phyloP scores from a whole-genome alignment of 2,797 vertebrate genomes.

The Neosalanx taihuensis region DNA sequence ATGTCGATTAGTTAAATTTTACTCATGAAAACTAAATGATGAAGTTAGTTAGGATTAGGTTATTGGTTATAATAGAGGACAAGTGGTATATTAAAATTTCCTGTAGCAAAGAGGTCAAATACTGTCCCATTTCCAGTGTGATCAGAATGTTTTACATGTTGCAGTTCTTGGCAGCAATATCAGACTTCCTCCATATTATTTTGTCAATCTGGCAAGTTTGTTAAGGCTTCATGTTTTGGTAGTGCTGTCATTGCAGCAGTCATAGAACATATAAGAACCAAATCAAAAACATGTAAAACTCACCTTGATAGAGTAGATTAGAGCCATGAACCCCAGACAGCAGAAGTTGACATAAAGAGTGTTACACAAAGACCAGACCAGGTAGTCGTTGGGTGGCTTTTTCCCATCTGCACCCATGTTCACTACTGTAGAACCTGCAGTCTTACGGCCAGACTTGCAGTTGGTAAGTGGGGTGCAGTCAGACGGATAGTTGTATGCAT shows the following conservation, averaged over 20 bases:
- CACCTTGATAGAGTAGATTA: conserved; percentile 84
- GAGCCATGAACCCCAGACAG: conserved; percentile 82
- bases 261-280: neutral
- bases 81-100: too few relatives aligned
- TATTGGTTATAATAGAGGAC: too few relatives aligned
- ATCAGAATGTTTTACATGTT: too few relatives aligned
- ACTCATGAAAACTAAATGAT: too few relatives aligned
- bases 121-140: too few relatives aligned
- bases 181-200: too few relatives aligned
- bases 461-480: conserved; percentile 79
- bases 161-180: too few relatives aligned
- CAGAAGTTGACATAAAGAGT: conserved; percentile 83
- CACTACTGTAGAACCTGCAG: conserved; percentile 68
- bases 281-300: conserved; percentile 24
- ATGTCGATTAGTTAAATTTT: too few relatives aligned
- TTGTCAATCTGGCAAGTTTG: too few relatives aligned
- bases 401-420: conserved; percentile 68
- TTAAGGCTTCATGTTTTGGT: too few relatives aligned
- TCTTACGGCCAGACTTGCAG: conserved; percentile 70
- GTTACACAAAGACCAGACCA: conserved; percentile 83
- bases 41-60: too few relatives aligned
- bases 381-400: conserved; percentile 72
- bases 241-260: neutral
- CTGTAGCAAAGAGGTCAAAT: too few relatives aligned
- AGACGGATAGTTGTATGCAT: conserved; percentile 77